Percentiles rank a stretch among this genome's conserved stretches.
Evolutionary conservation across 2,797 vertebrate genomes (phyloP).

Genomic region (Trematomus bernacchii): DNA sequence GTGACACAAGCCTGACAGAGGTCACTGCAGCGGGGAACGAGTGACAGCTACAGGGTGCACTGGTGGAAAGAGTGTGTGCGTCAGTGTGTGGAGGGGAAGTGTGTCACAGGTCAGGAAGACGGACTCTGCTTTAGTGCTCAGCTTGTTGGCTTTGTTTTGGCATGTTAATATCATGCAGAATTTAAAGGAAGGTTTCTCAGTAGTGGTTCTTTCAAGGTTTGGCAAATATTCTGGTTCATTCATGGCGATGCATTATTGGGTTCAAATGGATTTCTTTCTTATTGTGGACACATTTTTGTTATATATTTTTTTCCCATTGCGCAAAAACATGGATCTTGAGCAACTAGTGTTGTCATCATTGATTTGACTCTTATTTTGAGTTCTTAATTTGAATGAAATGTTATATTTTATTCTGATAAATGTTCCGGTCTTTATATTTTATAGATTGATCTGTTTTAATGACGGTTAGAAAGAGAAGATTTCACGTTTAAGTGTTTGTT

Average conservation of each 20-base stretch:
- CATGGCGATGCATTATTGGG: slow-evolving; percentile 15
- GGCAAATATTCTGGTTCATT: neutral
- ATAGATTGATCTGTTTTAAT: no score
- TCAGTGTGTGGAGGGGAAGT: slow-evolving; percentile 25
- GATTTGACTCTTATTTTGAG: no score
- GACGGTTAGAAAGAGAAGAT: no score
- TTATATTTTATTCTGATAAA: no score
- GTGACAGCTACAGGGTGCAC: slow-evolving; percentile 68
- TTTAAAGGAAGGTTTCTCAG: slow-evolving; percentile 9
- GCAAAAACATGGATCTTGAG: no score
- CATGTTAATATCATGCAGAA: slow-evolving; percentile 39
- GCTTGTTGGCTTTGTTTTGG: slow-evolving; percentile 39
- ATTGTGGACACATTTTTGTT: neutral
- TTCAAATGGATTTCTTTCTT: neutral
- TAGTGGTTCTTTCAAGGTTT: no score
- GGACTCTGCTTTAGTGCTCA: slow-evolving; percentile 40
- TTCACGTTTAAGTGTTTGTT: no score
- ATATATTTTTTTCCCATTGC: no score
- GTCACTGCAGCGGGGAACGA: slow-evolving; percentile 68
- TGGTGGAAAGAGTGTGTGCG: slow-evolving; percentile 28
- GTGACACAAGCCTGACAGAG: slow-evolving; percentile 78
- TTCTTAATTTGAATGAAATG: no score
- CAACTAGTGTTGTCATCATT: no score
- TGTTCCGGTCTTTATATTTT: no score
- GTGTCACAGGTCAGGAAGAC: slow-evolving; percentile 46